Conservation (phyloP, 2,113 vertebrate species). For the Saccopteryx bilineata region DNA sequence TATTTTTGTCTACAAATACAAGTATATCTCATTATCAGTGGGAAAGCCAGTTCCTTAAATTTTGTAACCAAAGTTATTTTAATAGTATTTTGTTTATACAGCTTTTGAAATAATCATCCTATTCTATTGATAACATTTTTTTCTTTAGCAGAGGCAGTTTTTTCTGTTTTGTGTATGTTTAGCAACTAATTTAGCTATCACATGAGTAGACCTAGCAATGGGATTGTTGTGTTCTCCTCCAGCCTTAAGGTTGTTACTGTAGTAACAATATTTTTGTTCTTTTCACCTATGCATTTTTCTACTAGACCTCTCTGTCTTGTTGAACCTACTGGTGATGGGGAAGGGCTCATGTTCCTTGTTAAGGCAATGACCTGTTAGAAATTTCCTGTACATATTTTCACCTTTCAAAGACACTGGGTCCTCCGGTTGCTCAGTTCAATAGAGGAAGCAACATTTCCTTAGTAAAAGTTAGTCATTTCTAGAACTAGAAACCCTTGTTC, state of each 20-base stretch:
- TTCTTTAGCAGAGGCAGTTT: neutral
- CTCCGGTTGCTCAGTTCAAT: neutral
- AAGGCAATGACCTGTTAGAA: neutral
- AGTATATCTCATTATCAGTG: neutral
- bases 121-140: neutral
- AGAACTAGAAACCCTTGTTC: slow-evolving; percentile 13
- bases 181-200: neutral
- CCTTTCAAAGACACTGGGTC: neutral
- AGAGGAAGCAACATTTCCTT: neutral
- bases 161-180: neutral
- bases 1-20: slow-evolving; percentile 12
- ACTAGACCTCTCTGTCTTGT: neutral
- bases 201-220: neutral
- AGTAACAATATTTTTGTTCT: neutral
- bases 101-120: slow-evolving; percentile 1
- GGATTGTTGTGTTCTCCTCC: neutral
- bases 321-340: neutral
- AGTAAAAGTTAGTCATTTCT: neutral
- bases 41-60: neutral
- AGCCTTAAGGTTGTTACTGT: neutral
- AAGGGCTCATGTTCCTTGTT: neutral
- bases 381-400: neutral
- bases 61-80: neutral
- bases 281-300: neutral
- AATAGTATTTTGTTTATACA: neutral